phyloP scores from a whole-genome alignment of 2,888 invertebrate species.

The Nomada ruficornis region DNA sequence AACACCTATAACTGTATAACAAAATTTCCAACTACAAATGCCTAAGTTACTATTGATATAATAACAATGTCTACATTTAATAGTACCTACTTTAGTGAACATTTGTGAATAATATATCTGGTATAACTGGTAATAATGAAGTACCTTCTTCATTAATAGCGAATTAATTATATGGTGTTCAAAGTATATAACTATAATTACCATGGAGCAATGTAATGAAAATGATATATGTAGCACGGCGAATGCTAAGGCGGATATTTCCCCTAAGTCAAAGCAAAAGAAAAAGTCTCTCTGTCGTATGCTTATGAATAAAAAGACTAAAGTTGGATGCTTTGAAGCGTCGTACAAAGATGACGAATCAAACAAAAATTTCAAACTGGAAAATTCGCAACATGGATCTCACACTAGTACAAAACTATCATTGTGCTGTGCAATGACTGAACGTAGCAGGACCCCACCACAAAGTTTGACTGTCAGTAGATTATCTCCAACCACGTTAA shows the following conservation, averaged over 20 bases:
- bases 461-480: constrained; percentile 80
- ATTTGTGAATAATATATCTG: neutral
- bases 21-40: constrained; percentile 18
- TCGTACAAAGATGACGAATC: constrained; percentile 76
- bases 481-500: constrained; percentile 77
- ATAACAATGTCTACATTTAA: neutral
- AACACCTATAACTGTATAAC: constrained; percentile 5
- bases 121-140: constrained; percentile 1
- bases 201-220: constrained; percentile 77
- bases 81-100: neutral
- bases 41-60: constrained; percentile 15
- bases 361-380: constrained; percentile 75
- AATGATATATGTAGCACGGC: constrained; percentile 64
- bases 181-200: constrained; percentile 40
- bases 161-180: constrained; percentile 33
- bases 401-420: constrained; percentile 81
- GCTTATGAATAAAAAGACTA: constrained; percentile 83
- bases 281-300: constrained; percentile 83
- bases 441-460: constrained; percentile 83
- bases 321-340: constrained; percentile 81
- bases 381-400: constrained; percentile 80
- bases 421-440: constrained; percentile 84
- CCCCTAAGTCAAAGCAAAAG: constrained; percentile 81
- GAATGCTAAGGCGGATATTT: constrained; percentile 73
- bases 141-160: constrained; percentile 24